Evolutionary conservation across 2,797 vertebrate genomes (phyloP), one percentile per base, ranked within the genome.

Genomic region (Coranthus polyacanthus): DNA sequence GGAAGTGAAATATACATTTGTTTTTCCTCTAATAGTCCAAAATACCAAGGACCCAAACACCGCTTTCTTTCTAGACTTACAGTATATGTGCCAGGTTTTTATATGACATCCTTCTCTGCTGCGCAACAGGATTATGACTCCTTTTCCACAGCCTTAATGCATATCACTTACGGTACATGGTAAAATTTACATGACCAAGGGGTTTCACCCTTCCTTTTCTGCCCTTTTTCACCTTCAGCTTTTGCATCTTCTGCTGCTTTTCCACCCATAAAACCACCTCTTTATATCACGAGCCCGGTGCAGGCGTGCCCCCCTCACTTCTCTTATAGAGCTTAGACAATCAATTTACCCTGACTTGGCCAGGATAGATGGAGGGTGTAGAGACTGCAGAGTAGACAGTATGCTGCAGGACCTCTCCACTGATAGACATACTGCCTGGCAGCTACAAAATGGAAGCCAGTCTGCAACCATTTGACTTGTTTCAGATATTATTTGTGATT

Each of bases 261-360:
- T 46, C 79, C 54, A 29, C 26, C 44, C 59, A 65, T 84, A 72
- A 84, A 86, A 59, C 57, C 36, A 52, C 44, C 61, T 53, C 75
- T 82, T 85, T 74, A 61, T 81, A 86, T 69, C 56, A 70, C 75
- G 45, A 75, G 67, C 54, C 75, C 60, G 61, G 44, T 55, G 69
- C 71, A 75, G n/a, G 18, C 37, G 41, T 15, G 58, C 55, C 74
- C 51, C 22, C 13, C 68, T 32, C 63, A 17, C 58, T 60, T 68
- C 44, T 54, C 60, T 69, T 53, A 57, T 66, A 79, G 42, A 82
- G 86, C 79, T 87, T 85, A 88, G 85, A 86, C 87, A 88, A 84
- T 92, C 88, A 84, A 88, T 90, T 88, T 88, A 81, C 50, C 67
- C 84, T 85, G 89, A 88, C 88, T 90, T 82, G 75, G 84, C 72